Evolutionary conservation across 1,140 invertebrate species (phyloP).

Genomic region (Reticulitermes speratus): DNA sequence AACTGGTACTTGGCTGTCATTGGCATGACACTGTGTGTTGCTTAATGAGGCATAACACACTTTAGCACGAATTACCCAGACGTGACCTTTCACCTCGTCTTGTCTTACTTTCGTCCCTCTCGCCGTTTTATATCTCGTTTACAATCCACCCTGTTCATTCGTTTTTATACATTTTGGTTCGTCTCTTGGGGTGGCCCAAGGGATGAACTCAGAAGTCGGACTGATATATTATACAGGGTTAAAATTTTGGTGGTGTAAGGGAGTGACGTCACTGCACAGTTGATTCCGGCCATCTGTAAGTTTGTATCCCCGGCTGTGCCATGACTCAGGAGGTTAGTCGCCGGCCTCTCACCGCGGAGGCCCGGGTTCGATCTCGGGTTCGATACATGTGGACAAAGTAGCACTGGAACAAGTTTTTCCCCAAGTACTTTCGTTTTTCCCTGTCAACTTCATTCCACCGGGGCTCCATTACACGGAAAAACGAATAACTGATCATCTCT

Average conservation of each 20-base stretch:
- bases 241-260: neutral
- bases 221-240: neutral
- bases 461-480: too few species aligned
- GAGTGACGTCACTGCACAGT: neutral
- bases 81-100: neutral
- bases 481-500: too few species aligned
- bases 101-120: neutral
- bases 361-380: too few species aligned
- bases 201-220: neutral
- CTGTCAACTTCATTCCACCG: too few species aligned
- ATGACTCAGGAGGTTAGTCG: too few species aligned
- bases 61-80: neutral
- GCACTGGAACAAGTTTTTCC: too few species aligned
- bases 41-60: neutral
- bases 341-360: too few species aligned
- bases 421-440: too few species aligned
- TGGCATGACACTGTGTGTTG: too few species aligned
- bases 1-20: too few species aligned
- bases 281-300: neutral
- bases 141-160: neutral
- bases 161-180: constrained; percentile 1
- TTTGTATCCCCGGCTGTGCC: neutral
- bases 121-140: neutral
- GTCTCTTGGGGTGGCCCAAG: neutral
- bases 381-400: too few species aligned